Evolutionary conservation across 1,140 invertebrate species (phyloP).

Genomic region (Trichonephila inaurata): DNA sequence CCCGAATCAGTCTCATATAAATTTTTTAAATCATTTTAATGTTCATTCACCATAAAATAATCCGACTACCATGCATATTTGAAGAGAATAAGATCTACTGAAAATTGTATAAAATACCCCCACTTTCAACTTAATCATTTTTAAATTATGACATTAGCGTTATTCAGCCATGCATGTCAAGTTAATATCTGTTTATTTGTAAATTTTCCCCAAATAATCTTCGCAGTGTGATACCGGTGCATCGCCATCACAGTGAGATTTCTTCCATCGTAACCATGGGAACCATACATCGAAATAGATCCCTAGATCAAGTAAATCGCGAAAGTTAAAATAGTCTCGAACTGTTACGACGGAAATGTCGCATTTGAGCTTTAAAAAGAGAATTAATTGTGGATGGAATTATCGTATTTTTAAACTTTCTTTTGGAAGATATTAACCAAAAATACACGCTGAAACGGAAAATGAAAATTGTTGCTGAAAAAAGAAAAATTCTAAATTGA

Average conservation of each 20-base stretch:
- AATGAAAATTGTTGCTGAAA: not conserved
- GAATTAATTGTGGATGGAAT: too few species aligned
- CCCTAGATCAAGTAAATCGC: not conserved
- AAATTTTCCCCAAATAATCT: not conserved
- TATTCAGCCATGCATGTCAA: not conserved
- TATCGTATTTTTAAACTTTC: too few species aligned
- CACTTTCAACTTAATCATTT: not conserved
- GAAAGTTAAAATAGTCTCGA: not conserved
- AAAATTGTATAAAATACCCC: not conserved
- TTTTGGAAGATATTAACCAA: not conserved
- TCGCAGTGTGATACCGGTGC: not conserved
- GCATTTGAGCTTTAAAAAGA: not conserved
- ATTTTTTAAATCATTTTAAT: too few species aligned
- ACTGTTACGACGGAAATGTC: not conserved
- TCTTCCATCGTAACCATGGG: not conserved
- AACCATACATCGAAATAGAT: not conserved
- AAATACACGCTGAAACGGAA: not conserved
- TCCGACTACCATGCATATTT: not conserved
- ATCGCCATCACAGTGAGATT: not conserved
- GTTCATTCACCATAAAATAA: too few species aligned
- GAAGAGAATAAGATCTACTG: not conserved
- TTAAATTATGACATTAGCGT: not conserved
- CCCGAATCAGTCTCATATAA: too few species aligned
- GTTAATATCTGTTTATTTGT: not conserved
- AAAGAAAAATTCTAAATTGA: too few species aligned